Evolutionary conservation across 2,888 invertebrate genomes (phyloP), one percentile per base, ranked within the genome.

Genomic region (Andrena chrysosceles): DNA sequence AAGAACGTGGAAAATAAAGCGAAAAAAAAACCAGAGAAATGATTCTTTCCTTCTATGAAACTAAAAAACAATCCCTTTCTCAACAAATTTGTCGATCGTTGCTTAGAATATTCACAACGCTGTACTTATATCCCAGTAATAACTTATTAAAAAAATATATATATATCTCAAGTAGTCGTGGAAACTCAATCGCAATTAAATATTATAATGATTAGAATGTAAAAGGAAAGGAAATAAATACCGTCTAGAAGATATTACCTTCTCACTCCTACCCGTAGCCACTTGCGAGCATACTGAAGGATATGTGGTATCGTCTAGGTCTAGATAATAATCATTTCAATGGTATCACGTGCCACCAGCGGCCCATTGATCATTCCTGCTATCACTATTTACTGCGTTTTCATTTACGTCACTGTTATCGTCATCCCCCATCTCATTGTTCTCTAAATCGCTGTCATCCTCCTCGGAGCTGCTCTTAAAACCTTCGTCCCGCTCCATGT

Each of bases 381-480:
- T 68, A 64, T 79, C 63, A 59, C 74, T 77, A 7, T 60, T 42
- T 33, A 56, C 23, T 6, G 62, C 69, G 56, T 81, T 73, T 23
- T 78, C 80, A 66, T 70, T 73, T 13, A 48, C 23, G 29, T 64
- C 71, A 52, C 49, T 71, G 13, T 80, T 79, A 33, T 83, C 80
- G 42, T 89, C 81, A 31, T 85, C 81, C 8, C 63, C 77, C 62
- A 71, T 70, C 66, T 83, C 80, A 33, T 86, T 77, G 29, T 79
- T 66, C 23, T 84, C 85, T 49, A 80, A 48, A 29, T 89, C 87
- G 23, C 72, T 87, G 26, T 88, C 87, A 31, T 86, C 85, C 2
- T 89, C 90, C 4, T 89, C 87, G 4, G 90, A 90, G 73, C 81
- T 89, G 48, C 89, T 88, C 48, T 91, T 87, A 49, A 81, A 81